Evolutionary conservation across 2,888 invertebrate genomes (phyloP), one percentile per base, ranked within the genome.

Genomic region (Drosophila cognata): DNA sequence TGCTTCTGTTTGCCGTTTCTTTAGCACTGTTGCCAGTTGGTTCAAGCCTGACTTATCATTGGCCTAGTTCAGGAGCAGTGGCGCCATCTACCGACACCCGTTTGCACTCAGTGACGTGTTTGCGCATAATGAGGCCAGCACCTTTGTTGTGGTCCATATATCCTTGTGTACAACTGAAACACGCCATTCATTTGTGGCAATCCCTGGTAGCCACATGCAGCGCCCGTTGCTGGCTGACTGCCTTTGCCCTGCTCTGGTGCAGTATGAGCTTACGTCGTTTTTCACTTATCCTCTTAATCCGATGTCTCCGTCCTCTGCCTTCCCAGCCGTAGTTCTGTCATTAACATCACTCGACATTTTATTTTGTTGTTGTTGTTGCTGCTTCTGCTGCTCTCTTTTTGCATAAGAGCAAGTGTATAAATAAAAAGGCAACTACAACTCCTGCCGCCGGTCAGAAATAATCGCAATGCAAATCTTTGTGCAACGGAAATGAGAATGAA

Each of bases 151-250:
- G 84, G 81, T 72, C 64, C 63, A 56, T 65, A 68, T 71, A 71
- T 77, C 64, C 66, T 51, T 67, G 59, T 56, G 50, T 55, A 53
- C 65, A 76, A 56, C 81, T 74, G 84, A 58, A 81, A 70, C 46
- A 46, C 68, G 82, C 61, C 75, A 81, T 84, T 73, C 75, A 81
- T 81, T 82, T 82, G 82, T 25, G 74, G 79, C 79, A 71, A 74
- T 79, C 64, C 58, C 46, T 61, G 57, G 52, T 41, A 59, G 55
- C 69, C 79, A 29, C 68, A 56, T 18, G 25, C 53, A 53, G 16
- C 25, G 46, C 21, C 25, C 18, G 36, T 55, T 36, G 55, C 36
- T 61, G 50, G 55, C 59, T 35, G 50, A 50, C 18, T 33, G 52
- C 59, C 29, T 52, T 50, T 48, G n/a, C 55, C 29, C 13, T 36